phyloP scores from a whole-genome alignment of 2,113 vertebrate species.

The Cacatua alba region DNA sequence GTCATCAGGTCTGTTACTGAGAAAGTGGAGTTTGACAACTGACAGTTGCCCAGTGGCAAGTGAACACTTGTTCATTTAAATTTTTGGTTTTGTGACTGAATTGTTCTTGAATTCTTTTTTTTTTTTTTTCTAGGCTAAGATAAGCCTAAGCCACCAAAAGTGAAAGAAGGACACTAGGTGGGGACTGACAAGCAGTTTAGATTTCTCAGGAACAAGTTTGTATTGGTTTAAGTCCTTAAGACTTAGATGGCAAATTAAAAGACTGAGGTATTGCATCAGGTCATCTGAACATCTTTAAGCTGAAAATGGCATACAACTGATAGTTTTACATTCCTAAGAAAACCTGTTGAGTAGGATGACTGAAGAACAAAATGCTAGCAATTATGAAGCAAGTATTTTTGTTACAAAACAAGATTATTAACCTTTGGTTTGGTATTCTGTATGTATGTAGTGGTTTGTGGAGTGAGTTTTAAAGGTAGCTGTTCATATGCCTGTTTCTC shows the following conservation, averaged over 20 bases:
- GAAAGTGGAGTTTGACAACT: background rate
- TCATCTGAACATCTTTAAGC: background rate
- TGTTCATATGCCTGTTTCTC: background rate
- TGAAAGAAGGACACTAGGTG: fast-evolving
- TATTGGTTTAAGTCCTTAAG: background rate
- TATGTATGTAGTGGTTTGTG: background rate
- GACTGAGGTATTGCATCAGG: background rate
- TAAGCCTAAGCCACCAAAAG: background rate
- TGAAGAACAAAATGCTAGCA: background rate
- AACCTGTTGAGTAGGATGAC: background rate
- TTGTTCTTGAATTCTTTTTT: background rate
- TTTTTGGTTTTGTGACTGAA: background rate
- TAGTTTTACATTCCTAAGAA: background rate
- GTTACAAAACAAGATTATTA: background rate
- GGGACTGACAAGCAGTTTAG: background rate
- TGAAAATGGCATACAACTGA: background rate
- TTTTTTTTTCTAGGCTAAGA: background rate
- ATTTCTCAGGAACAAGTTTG: background rate
- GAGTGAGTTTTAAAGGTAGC: background rate
- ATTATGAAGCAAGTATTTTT: background rate
- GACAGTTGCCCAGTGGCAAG: background rate
- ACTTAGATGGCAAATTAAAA: background rate
- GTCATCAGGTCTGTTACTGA: background rate
- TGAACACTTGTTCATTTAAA: background rate
- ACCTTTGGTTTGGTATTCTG: background rate